Evolutionary conservation across 2,888 invertebrate genomes (phyloP).

Genomic region (Onchidella celtica): DNA sequence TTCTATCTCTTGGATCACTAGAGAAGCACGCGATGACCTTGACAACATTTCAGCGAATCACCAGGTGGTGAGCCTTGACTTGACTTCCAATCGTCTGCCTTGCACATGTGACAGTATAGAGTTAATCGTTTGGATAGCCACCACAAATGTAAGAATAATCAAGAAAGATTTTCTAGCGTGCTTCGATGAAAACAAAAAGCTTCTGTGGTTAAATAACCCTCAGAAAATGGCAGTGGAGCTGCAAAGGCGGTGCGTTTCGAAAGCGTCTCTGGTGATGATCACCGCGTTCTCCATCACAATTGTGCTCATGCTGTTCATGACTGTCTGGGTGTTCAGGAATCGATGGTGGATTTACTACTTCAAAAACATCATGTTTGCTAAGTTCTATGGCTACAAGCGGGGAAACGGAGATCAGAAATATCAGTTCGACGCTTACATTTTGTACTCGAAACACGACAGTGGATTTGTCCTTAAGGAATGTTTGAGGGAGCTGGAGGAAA

Average conservation of each 20-base stretch:
- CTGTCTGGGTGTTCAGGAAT: constrained; percentile 16
- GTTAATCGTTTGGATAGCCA: constrained; percentile 25
- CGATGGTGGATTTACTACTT: constrained; percentile 35
- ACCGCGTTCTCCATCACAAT: neutral
- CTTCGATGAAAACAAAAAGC: neutral
- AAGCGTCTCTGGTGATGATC: neutral
- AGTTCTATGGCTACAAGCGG: neutral
- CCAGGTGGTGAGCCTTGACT: neutral
- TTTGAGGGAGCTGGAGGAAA: constrained; percentile 25
- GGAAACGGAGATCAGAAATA: neutral
- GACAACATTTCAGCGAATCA: neutral
- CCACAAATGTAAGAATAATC: constrained; percentile 7
- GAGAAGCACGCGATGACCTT: constrained; percentile 7
- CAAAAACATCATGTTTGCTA: constrained; percentile 2
- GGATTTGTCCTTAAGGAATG: constrained; percentile 33
- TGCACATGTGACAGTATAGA: constrained; percentile 33
- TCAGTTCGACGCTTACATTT: constrained; percentile 42
- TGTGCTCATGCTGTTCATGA: neutral
- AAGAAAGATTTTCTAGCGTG: constrained; percentile 25
- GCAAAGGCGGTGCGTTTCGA: constrained; percentile 1
- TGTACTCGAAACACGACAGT: constrained; percentile 13
- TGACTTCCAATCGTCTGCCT: constrained; percentile 21
- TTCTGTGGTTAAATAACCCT: neutral
- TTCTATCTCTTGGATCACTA: constrained; percentile 18
- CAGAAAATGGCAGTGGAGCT: neutral